These are phyloP conservation scores for Palythoa grandis DNA, from an alignment of 92 coral and sea anemone genomes.

Conservation along the genomic window DNA sequence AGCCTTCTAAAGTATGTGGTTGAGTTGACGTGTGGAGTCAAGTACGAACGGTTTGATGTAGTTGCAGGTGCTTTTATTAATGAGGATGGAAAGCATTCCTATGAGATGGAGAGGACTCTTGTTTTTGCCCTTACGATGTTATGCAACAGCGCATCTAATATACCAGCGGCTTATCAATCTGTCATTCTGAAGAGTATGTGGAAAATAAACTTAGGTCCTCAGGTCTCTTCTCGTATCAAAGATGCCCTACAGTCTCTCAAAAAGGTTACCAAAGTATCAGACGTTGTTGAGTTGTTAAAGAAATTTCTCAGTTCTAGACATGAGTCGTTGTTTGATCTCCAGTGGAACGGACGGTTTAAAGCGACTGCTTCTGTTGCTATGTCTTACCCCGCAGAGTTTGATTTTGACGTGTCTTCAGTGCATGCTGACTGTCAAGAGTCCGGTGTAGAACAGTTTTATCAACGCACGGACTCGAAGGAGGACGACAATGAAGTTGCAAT, in stretches of 20 bases:
- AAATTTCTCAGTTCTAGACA: constrained; percentile 56
- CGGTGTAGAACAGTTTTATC: background rate
- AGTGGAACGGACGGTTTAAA: constrained; percentile 59
- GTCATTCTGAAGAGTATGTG: constrained; percentile 54
- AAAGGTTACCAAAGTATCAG: constrained; percentile 48
- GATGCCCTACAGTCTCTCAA: constrained; percentile 59
- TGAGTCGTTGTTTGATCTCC: constrained; percentile 70
- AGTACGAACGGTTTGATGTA: constrained; percentile 48
- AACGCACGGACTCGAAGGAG: background rate
- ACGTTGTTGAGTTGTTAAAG: constrained; percentile 62
- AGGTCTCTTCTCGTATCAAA: constrained; percentile 56
- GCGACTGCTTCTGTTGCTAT: constrained; percentile 40
- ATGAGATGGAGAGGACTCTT: constrained; percentile 81
- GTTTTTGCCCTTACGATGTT: constrained; percentile 83
- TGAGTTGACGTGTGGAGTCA: constrained; percentile 57
- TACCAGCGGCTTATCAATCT: constrained; percentile 55
- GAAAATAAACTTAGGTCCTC: constrained; percentile 23
- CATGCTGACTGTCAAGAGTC: constrained; percentile 7
- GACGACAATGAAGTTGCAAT: background rate
- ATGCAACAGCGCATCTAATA: constrained; percentile 85
- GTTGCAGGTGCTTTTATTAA: constrained; percentile 48
- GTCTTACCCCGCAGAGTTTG: constrained; percentile 35
- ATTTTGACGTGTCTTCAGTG: constrained; percentile 40
- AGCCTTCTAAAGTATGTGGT: constrained; percentile 56
- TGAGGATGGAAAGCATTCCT: constrained; percentile 9